Percentiles rank a stretch among this genome's conserved stretches.
Evolutionary conservation across 1,140 invertebrate genomes (phyloP).

Genomic region (Monomorium pharaonis): DNA sequence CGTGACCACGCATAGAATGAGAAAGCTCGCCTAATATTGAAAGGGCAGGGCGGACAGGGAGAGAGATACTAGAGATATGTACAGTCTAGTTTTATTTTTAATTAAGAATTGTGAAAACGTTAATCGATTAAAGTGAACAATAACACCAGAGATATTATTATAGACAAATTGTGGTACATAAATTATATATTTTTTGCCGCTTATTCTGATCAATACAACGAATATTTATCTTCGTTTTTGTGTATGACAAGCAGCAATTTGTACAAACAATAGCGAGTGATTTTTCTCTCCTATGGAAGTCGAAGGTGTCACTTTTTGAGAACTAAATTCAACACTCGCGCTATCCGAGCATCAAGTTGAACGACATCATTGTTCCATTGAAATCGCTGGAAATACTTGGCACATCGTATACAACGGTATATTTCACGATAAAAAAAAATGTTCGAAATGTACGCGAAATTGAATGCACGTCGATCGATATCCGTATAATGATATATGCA

Average conservation of each 20-base stretch:
- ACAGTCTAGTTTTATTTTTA: background rate
- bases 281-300: background rate
- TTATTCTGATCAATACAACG: background rate
- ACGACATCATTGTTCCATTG: background rate
- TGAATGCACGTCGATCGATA: conserved; percentile 31
- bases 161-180: background rate
- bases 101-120: background rate
- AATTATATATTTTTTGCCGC: background rate
- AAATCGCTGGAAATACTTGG: background rate
- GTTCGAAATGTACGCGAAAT: conserved; percentile 19
- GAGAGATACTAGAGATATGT: background rate
- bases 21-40: background rate
- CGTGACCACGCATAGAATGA: background rate
- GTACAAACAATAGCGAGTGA: background rate
- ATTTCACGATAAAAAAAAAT: background rate
- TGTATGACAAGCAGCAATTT: background rate
- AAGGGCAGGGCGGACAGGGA: background rate
- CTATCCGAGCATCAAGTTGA: background rate
- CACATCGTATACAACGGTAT: background rate
- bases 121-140: background rate
- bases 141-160: background rate
- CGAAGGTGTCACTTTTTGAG: background rate
- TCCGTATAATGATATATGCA: conserved; percentile 37
- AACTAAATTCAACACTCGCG: background rate
- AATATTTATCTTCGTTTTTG: background rate